phyloP scores from a whole-genome alignment of 2,797 vertebrate species.

The Xenops minutus region DNA sequence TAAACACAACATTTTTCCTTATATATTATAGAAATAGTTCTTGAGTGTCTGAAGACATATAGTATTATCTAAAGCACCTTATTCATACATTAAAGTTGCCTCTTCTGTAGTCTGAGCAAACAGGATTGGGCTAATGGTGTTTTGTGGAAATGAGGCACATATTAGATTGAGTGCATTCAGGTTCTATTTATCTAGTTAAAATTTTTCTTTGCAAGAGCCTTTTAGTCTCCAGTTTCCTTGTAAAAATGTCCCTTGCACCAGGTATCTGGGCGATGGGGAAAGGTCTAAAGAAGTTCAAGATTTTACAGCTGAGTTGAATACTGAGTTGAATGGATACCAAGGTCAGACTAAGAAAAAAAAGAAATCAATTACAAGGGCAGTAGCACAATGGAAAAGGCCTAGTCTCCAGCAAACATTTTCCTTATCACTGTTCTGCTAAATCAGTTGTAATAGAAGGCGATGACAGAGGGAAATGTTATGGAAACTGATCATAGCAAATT shows the following conservation, averaged over 20 bases:
- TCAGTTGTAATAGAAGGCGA: neutral
- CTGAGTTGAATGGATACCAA: constrained; percentile 55
- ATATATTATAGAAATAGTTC: constrained; percentile 6
- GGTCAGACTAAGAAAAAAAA: constrained; percentile 69
- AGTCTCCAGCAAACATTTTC: constrained; percentile 59
- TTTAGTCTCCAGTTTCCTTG: neutral
- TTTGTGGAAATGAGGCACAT: constrained; percentile 54
- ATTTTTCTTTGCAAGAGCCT: constrained; percentile 43
- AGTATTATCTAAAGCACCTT: neutral
- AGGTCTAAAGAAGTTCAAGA: constrained; percentile 64
- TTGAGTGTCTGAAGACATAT: neutral
- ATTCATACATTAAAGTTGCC: neutral
- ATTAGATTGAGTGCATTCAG: neutral
- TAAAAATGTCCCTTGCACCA: neutral
- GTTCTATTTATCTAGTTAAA: neutral
- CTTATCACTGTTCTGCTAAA: constrained; percentile 17
- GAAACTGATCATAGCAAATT: neutral
- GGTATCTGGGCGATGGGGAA: neutral
- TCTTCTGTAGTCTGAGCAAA: constrained; percentile 49
- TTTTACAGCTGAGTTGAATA: constrained; percentile 56
- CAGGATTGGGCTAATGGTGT: constrained; percentile 28
- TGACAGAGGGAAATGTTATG: neutral
- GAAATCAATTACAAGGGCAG: constrained; percentile 71
- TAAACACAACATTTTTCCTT: constrained; percentile 31
- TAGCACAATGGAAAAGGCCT: constrained; percentile 31